Evolutionary conservation across 2,888 invertebrate genomes (phyloP), one percentile per base, ranked within the genome.

Genomic region (Parnassius smintheus): DNA sequence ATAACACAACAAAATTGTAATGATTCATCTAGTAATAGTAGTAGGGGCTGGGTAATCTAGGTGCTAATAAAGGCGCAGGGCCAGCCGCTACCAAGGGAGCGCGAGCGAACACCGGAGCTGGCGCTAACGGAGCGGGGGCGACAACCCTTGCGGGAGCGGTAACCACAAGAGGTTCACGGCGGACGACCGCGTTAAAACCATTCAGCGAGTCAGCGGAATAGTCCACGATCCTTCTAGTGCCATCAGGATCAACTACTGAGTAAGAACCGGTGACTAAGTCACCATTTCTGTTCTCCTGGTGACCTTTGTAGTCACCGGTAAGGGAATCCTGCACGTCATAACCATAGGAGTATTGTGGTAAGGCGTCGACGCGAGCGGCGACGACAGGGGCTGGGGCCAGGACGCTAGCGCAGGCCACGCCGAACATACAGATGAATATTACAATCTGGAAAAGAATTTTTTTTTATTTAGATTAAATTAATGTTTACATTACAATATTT

Each of bases 241-340:
- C 93, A 66, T 93, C 93, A 25, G 93, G 90, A 68, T 93, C 93
- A 2, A 89, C 85, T 10, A 93, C 88, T 9, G 88, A 78, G 81
- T 93, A 93, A 12, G 92, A 92, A 3, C 93, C 93, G 44, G 92
- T 92, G 61, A 93, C 93, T 3, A 93, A 77, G 75, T 93, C 93
- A 0, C 93, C 93, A 69, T 91, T 91, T 61, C 93, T 86, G 22
- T 89, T 83, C 72, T 93, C 93, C 65, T 91, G 89, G 79, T 93
- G 93, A 57, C 91, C 92, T 70, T 93, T 93, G 80, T 88, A 91
- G 83, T 93, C 93, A 25, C 93, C 93, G 41, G 93, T 93, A 62
- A 93, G 83, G 2, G 91, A 79, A 72, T 93, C 93, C 69, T 93
- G 92, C 1, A 93, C 92, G 72, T 93, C 93, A 72, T 93, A 93